phyloP scores from a whole-genome alignment of 2,888 invertebrate species.

The Electrophaes corylata region DNA sequence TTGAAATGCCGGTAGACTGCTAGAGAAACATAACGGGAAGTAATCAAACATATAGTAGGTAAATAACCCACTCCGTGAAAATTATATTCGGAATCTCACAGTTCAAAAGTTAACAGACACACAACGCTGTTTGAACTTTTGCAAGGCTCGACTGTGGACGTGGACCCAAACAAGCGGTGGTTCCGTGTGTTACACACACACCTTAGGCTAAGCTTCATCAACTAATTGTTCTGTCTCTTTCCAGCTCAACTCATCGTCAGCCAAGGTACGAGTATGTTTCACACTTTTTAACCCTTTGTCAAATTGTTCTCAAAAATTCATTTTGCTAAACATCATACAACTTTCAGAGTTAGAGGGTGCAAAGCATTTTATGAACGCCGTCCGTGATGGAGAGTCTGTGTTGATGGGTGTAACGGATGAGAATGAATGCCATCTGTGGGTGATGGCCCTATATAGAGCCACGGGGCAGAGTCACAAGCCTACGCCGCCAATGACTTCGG shows the following conservation, averaged over 20 bases:
- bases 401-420: slow-evolving; percentile 98
- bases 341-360: slow-evolving; percentile 93
- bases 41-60: too few species aligned
- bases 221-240: slow-evolving; percentile 52
- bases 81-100: too few species aligned
- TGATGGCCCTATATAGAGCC: slow-evolving; percentile 99
- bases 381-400: slow-evolving; percentile 98
- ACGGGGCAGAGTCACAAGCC: slow-evolving; percentile 99
- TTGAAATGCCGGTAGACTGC: too few species aligned
- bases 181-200: not conserved
- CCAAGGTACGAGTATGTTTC: slow-evolving; percentile 87
- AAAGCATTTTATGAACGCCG: slow-evolving; percentile 98
- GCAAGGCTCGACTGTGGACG: not conserved
- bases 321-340: not conserved
- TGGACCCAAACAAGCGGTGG: not conserved
- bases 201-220: not conserved
- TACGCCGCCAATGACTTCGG: slow-evolving; percentile 94
- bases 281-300: slow-evolving; percentile 19
- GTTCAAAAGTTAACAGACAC: too few species aligned
- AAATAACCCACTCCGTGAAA: too few species aligned
- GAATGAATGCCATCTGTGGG: slow-evolving; percentile 99
- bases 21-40: too few species aligned
- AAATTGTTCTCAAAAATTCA: slow-evolving; percentile 9
- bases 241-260: slow-evolving; percentile 96
- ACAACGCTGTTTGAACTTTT: too few species aligned